Conservation (phyloP, 2,113 vertebrate genomes). For the Siphamia tubifer region DNA sequence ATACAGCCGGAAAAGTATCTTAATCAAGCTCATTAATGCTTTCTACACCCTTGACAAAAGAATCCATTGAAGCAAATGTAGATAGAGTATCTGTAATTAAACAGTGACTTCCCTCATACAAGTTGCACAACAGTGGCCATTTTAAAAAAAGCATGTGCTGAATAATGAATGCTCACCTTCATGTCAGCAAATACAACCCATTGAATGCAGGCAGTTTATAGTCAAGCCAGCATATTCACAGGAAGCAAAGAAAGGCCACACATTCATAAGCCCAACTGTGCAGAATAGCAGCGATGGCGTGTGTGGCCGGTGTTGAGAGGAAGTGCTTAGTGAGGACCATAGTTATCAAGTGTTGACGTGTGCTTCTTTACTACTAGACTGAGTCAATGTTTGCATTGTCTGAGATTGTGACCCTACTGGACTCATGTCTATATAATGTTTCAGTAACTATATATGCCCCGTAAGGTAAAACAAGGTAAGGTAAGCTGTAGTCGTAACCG, state of each 20-base stretch:
- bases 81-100: constrained; percentile 43
- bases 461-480: neutral
- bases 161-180: constrained; percentile 47
- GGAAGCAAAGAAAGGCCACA: constrained; percentile 12
- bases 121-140: neutral
- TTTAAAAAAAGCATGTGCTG: constrained; percentile 18
- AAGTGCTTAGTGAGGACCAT: constrained; percentile 11
- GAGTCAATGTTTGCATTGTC: constrained; percentile 21
- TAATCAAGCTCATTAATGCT: neutral
- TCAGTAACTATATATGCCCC: constrained; percentile 1
- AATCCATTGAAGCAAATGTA: constrained; percentile 5
- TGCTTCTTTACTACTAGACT: neutral
- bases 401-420: constrained; percentile 1
- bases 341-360: constrained; percentile 34
- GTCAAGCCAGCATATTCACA: neutral
- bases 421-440: constrained; percentile 22
- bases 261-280: neutral
- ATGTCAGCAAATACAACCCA: constrained; percentile 31
- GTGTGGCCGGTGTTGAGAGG: constrained; percentile 9
- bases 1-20: neutral
- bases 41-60: neutral
- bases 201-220: constrained; percentile 7
- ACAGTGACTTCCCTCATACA: constrained; percentile 7
- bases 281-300: neutral
- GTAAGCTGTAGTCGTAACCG: neutral